Evolutionary conservation across 2,113 vertebrate genomes (phyloP).

Genomic region (Lota lota): DNA sequence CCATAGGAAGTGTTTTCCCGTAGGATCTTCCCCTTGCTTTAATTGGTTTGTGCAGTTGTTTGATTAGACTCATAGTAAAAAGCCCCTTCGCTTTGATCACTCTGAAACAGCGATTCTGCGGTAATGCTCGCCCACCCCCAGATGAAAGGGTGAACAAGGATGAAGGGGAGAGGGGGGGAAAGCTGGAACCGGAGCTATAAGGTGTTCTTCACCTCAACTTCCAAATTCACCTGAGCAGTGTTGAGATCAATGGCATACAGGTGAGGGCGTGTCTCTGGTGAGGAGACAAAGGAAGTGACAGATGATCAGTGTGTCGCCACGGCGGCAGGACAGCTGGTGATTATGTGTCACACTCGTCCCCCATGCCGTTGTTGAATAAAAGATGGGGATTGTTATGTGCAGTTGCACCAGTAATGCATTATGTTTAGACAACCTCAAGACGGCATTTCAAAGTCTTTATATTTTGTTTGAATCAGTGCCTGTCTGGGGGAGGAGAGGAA

Average conservation of each 20-base stretch:
- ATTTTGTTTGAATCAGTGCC: not conserved
- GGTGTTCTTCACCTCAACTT: slow-evolving; percentile 24
- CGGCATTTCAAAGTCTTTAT: not conserved
- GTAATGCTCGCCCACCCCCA: slow-evolving; percentile 7
- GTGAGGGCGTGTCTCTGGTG: slow-evolving; percentile 43
- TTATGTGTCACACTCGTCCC: slow-evolving; percentile 35
- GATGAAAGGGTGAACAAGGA: slow-evolving; percentile 22
- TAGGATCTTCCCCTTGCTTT: slow-evolving; percentile 30
- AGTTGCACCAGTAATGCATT: slow-evolving; percentile 38
- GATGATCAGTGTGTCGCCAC: slow-evolving; percentile 35
- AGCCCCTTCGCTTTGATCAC: slow-evolving; percentile 53
- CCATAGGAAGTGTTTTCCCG: slow-evolving; percentile 35
- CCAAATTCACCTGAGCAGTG: slow-evolving; percentile 28
- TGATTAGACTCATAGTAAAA: slow-evolving; percentile 35
- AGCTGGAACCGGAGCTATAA: slow-evolving; percentile 54
- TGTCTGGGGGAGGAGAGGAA: no score
- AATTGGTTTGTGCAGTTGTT: slow-evolving; percentile 41
- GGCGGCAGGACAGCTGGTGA: slow-evolving; percentile 25
- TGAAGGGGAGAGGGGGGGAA: slow-evolving; percentile 3
- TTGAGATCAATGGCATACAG: slow-evolving; percentile 41
- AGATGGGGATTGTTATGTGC: slow-evolving; percentile 24
- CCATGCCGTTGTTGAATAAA: not conserved
- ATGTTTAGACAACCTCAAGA: not conserved
- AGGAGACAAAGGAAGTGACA: slow-evolving; percentile 19
- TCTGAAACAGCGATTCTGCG: slow-evolving; percentile 24